Evolutionary conservation across 2,113 vertebrate species (phyloP).

Genomic region (Theristicus caerulescens): DNA sequence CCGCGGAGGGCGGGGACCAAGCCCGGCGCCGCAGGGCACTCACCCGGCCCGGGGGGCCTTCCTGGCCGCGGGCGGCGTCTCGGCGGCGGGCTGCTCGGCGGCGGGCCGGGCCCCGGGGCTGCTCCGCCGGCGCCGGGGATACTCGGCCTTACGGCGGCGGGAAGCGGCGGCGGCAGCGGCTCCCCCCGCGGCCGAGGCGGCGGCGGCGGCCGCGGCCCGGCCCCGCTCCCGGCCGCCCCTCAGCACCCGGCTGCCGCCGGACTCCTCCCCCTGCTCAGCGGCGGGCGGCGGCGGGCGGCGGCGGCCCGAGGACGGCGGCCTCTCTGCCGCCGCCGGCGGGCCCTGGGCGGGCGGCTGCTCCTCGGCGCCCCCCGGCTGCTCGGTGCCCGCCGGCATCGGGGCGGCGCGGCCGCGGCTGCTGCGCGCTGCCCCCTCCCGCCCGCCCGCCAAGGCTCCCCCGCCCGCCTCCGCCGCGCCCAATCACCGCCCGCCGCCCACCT

Average conservation of each 20-base stretch:
- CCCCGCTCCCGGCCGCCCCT: constrained; percentile 20
- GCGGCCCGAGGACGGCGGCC: background rate
- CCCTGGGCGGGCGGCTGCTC: background rate
- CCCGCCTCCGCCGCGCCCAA: constrained; percentile 15
- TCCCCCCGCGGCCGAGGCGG: background rate
- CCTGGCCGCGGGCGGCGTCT: background rate
- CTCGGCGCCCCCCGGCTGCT: constrained; percentile 66
- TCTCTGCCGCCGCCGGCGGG: background rate
- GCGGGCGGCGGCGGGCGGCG: background rate
- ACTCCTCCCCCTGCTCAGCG: background rate
- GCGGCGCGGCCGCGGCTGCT: constrained; percentile 40
- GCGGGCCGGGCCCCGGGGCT: background rate
- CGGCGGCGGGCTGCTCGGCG: background rate
- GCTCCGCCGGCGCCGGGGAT: constrained; percentile 8
- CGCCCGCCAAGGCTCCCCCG: constrained; percentile 4
- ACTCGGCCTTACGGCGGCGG: constrained; percentile 18
- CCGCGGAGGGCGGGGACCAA: background rate
- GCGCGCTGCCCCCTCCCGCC: background rate
- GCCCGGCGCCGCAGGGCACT: background rate
- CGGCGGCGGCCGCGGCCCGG: background rate
- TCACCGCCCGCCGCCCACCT: background rate
- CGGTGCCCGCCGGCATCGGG: constrained; percentile 68
- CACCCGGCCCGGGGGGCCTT: constrained; percentile 25
- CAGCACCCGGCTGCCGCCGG: constrained; percentile 12
- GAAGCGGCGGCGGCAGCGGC: background rate